Evolutionary conservation across 2,113 vertebrate species (phyloP).

Genomic region (Baryphthengus martii): DNA sequence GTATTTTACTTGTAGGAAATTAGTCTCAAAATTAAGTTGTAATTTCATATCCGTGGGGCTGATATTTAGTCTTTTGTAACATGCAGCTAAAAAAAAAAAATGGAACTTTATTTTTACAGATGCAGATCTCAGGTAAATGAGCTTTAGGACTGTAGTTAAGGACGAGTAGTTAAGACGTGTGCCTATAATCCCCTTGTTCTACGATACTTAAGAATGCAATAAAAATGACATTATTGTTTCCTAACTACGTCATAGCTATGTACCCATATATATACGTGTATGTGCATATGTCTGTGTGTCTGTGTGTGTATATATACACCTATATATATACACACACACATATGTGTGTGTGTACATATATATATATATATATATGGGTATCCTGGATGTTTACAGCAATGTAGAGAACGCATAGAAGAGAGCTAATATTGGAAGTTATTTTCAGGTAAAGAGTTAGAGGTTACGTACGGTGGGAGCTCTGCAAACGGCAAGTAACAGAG

Average conservation of each 20-base stretch:
- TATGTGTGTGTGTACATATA: neutral
- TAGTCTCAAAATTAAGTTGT: slow-evolving; percentile 37
- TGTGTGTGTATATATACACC: neutral
- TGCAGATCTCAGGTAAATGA: slow-evolving; percentile 76
- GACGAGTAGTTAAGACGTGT: slow-evolving; percentile 45
- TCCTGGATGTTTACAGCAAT: slow-evolving; percentile 15
- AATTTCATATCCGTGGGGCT: slow-evolving; percentile 45
- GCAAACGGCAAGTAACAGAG: neutral
- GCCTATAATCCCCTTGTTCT: slow-evolving; percentile 53
- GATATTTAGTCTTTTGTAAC: slow-evolving; percentile 60
- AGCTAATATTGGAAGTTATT: neutral
- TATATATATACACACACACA: neutral
- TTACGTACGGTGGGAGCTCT: neutral
- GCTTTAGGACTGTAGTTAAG: slow-evolving; percentile 53
- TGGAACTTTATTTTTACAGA: slow-evolving; percentile 66
- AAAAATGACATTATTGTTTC: slow-evolving; percentile 2
- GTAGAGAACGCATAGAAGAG: neutral
- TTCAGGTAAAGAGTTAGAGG: neutral
- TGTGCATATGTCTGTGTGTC: neutral
- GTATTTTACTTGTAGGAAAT: slow-evolving; percentile 51
- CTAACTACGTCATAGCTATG: neutral
- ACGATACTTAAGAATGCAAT: slow-evolving; percentile 49
- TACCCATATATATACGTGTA: neutral
- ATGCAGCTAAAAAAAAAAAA: slow-evolving; percentile 63
- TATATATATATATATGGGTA: neutral